Evolutionary conservation across 2,888 invertebrate genomes (phyloP).

Genomic region (Drosophila niveifrons): DNA sequence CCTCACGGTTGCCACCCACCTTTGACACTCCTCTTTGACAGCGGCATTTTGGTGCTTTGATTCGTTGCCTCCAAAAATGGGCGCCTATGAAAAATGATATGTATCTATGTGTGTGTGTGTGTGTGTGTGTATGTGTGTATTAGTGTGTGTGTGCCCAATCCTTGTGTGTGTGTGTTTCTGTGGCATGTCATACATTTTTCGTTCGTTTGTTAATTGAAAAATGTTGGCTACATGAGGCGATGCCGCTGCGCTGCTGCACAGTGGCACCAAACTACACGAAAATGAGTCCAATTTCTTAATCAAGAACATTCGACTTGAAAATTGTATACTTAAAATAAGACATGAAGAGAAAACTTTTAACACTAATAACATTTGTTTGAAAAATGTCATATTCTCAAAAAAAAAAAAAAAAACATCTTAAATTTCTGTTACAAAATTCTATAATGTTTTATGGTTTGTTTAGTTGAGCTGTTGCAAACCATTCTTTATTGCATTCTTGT

Average conservation of each 20-base stretch:
- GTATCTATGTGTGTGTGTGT: slow-evolving; percentile 13
- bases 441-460: too few relatives aligned
- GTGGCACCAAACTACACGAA: not conserved
- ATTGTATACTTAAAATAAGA: too few relatives aligned
- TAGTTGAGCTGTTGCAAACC: too few relatives aligned
- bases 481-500: too few relatives aligned
- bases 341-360: too few relatives aligned
- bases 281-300: too few relatives aligned
- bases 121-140: slow-evolving; percentile 23
- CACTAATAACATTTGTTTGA: too few relatives aligned
- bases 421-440: too few relatives aligned
- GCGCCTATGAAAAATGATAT: slow-evolving; percentile 69
- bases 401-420: too few relatives aligned
- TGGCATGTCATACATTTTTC: slow-evolving; percentile 79
- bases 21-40: slow-evolving; percentile 57
- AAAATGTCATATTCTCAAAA: too few relatives aligned
- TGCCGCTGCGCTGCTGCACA: slow-evolving; percentile 31
- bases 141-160: slow-evolving; percentile 23
- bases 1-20: not conserved
- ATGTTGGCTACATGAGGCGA: slow-evolving; percentile 68
- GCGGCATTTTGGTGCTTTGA: slow-evolving; percentile 73
- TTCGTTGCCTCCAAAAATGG: slow-evolving; percentile 56
- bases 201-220: slow-evolving; percentile 81
- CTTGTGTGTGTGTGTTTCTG: slow-evolving; percentile 51
- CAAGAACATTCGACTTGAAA: too few relatives aligned